Conservation (phyloP, 2,797 vertebrate genomes). For the Poeciliopsis presidionis region DNA sequence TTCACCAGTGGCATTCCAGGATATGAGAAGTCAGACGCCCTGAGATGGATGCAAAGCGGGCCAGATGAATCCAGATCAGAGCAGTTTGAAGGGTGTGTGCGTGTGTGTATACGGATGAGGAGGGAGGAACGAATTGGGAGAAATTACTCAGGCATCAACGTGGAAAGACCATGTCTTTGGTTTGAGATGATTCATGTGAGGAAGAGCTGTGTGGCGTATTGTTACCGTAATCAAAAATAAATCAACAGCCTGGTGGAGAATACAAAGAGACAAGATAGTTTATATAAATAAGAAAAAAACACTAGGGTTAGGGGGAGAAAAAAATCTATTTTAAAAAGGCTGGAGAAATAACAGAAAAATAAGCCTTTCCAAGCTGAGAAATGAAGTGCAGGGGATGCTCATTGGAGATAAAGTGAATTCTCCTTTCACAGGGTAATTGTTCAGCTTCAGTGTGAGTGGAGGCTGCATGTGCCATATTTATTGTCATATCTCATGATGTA, state of each 20-base stretch:
- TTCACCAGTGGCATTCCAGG: conserved; percentile 39
- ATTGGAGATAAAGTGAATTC: not conserved
- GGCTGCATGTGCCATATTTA: conserved; percentile 1
- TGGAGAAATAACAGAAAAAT: not conserved
- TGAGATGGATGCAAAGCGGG: conserved; percentile 62
- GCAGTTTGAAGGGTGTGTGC: conserved; percentile 65
- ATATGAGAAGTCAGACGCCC: conserved; percentile 47
- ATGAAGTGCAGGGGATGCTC: not conserved
- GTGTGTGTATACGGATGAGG: not conserved
- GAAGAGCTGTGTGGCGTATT: not conserved
- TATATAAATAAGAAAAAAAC: not conserved
- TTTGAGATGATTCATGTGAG: conserved; percentile 5
- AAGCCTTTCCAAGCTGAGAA: not conserved
- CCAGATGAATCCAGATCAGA: conserved; percentile 81
- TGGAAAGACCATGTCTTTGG: conserved; percentile 12
- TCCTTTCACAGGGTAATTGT: conserved; percentile 16
- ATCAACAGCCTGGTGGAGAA: not conserved
- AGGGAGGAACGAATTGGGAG: conserved; percentile 18
- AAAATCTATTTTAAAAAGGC: not conserved
- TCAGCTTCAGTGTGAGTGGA: not conserved
- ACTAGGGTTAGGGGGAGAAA: not conserved
- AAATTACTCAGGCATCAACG: conserved; percentile 27
- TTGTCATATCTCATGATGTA: conserved; percentile 12
- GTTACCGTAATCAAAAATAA: not conserved
- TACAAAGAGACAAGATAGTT: not conserved